Percentiles rank a stretch among this genome's conserved stretches.
phyloP scores from a whole-genome alignment of 53 echinoderm and acorn worm genomes.

The Pentamera pediparva region DNA sequence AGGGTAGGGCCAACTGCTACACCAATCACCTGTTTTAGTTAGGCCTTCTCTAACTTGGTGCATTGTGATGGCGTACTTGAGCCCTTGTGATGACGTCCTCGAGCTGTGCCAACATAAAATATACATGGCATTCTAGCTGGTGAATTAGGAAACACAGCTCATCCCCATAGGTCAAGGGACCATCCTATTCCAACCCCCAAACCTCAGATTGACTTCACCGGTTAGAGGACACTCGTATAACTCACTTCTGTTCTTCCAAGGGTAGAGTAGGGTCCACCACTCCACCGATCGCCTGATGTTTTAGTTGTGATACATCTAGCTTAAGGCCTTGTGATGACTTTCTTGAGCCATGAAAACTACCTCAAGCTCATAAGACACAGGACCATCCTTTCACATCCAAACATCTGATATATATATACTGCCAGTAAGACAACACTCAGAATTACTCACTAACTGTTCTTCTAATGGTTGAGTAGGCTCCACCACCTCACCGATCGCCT shows the following conservation, averaged over 20 bases:
- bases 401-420: not conserved
- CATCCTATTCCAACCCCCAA: not conserved
- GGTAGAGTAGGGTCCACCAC: conserved; percentile 57
- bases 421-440: not conserved
- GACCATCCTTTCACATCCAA: not conserved
- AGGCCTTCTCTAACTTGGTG: no score
- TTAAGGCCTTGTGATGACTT: no score
- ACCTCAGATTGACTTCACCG: not conserved
- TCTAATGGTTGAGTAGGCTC: conserved; percentile 68
- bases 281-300: conserved; percentile 48
- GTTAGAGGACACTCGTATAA: not conserved
- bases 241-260: conserved; percentile 77
- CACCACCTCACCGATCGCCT: conserved; percentile 56
- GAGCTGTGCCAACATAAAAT: no score
- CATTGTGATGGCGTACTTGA: no score
- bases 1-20: conserved; percentile 63
- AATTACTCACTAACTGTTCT: conserved; percentile 69
- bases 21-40: conserved; percentile 43
- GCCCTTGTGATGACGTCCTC: no score
- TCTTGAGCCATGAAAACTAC: no score
- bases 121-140: no score
- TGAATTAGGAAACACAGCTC: no score
- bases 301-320: no score
- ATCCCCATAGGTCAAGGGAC: no score
- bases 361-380: no score